Evolutionary conservation across 2,113 vertebrate species (phyloP).

Genomic region (Indicator maculatus): DNA sequence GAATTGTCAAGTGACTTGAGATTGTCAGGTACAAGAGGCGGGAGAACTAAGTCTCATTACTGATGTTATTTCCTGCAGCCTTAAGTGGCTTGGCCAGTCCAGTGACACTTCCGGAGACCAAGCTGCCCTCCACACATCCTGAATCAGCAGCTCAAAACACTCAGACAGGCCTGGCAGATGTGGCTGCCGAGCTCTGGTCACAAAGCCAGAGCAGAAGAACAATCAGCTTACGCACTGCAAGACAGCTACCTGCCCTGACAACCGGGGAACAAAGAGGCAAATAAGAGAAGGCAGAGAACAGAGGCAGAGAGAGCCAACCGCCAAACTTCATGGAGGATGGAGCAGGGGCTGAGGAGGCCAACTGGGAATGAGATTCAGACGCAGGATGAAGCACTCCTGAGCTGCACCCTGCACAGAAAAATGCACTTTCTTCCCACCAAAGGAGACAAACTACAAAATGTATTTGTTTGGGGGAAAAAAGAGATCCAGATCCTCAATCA

Average conservation of each 20-base stretch:
- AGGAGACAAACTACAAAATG: not conserved
- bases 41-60: slow-evolving; percentile 62
- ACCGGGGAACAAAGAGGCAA: not conserved
- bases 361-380: not conserved
- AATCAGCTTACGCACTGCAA: not conserved
- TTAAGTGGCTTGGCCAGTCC: slow-evolving; percentile 48
- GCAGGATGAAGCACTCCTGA: not conserved
- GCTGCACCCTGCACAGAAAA: not conserved
- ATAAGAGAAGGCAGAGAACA: not conserved
- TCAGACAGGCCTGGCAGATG: not conserved
- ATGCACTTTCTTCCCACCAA: not conserved
- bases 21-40: slow-evolving; percentile 63
- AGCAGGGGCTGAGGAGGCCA: not conserved
- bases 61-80: slow-evolving; percentile 64
- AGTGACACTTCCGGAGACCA: not conserved
- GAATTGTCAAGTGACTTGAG: slow-evolving; percentile 52
- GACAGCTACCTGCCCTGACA: not conserved
- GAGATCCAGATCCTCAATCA: not conserved
- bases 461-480: not conserved
- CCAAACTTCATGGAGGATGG: not conserved
- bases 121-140: not conserved
- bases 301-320: fast-evolving
- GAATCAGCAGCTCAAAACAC: not conserved
- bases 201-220: not conserved
- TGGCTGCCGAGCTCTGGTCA: fast-evolving